These are phyloP conservation scores for Mactra quadrangularis DNA, from an alignment of 1,140 invertebrate genomes.

Conservation along the genomic window DNA sequence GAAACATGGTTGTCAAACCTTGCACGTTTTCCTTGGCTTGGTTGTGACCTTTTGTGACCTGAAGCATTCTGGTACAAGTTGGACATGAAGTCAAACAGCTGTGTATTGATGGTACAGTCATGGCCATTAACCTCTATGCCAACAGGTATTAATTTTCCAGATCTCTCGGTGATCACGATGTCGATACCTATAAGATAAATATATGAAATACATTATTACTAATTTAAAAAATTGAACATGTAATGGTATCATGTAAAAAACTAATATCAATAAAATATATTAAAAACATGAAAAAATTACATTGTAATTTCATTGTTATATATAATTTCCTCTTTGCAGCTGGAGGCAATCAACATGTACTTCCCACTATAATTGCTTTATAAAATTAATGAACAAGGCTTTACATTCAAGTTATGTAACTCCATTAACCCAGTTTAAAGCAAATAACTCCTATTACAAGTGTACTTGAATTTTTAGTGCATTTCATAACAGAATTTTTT, in stretches of 20 bases:
- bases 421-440: no score
- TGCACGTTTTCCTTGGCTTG: not conserved
- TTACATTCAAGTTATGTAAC: no score
- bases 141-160: conserved; percentile 38
- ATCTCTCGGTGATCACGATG: conserved; percentile 53
- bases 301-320: not conserved
- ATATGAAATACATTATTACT: not conserved
- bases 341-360: not conserved
- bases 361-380: not conserved
- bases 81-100: conserved; percentile 65
- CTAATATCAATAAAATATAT: not conserved
- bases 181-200: conserved; percentile 66
- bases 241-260: not conserved
- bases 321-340: no score
- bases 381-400: no score
- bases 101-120: conserved; percentile 72
- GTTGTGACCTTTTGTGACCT: not conserved
- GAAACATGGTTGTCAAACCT: no score
- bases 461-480: no score
- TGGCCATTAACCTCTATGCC: conserved; percentile 71
- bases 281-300: not conserved
- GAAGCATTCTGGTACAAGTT: not conserved
- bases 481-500: no score
- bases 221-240: not conserved
- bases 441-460: no score